These are phyloP conservation scores for Dermatemys mawii DNA, from an alignment of 2,113 vertebrate genomes.

Conservation along the genomic window DNA sequence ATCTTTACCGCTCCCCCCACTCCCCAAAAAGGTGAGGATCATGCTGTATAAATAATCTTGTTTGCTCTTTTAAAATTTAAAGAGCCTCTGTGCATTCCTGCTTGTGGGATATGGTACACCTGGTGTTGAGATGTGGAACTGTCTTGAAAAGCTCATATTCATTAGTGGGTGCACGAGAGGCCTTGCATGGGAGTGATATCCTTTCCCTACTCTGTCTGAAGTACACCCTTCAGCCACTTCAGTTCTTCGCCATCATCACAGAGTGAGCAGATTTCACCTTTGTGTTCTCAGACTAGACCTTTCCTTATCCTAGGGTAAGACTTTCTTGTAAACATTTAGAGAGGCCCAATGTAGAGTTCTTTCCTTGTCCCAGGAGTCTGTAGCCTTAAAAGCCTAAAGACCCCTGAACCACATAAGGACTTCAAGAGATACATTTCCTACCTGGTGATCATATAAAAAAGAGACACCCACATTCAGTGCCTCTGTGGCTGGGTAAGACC, in stretches of 20 bases:
- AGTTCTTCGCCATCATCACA: not conserved
- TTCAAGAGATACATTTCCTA: not conserved
- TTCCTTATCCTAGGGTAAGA: not conserved
- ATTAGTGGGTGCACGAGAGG: not conserved
- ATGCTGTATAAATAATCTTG: not conserved
- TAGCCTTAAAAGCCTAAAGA: too few relatives aligned
- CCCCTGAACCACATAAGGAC: not conserved
- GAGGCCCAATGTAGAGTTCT: not conserved
- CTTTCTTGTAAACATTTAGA: not conserved
- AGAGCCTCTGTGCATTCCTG: not conserved
- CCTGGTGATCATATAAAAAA: not conserved
- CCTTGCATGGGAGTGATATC: not conserved
- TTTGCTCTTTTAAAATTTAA: not conserved
- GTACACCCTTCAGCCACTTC: not conserved
- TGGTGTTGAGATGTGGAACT: not conserved
- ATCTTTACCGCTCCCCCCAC: not conserved
- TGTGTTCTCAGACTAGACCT: not conserved
- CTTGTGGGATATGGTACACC: not conserved
- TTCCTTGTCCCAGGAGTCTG: not conserved
- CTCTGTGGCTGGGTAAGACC: not conserved
- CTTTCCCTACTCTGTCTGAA: not conserved
- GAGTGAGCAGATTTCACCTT: not conserved
- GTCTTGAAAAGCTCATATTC: not conserved
- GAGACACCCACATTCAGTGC: not conserved
- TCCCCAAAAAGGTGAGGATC: not conserved